Evolutionary conservation across 2,113 vertebrate genomes (phyloP).

Genomic region (Dromas ardeola): DNA sequence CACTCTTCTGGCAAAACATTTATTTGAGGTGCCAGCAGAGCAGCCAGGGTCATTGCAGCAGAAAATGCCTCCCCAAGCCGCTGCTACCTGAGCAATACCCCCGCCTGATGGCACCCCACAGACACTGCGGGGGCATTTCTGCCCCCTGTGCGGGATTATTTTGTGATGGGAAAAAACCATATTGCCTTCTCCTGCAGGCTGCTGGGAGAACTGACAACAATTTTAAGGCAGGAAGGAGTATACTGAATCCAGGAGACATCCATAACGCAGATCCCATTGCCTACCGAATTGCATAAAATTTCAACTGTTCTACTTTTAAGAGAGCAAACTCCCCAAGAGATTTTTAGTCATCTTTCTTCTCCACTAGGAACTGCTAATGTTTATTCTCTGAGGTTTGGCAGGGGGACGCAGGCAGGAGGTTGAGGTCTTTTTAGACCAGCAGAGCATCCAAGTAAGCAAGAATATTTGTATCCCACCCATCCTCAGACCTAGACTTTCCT

Average conservation of each 20-base stretch:
- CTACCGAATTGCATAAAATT: background rate
- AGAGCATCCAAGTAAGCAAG: background rate
- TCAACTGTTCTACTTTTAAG: background rate
- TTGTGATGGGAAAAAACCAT: background rate
- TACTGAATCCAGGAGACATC: background rate
- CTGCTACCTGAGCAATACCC: fast-evolving
- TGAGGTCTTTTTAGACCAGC: background rate
- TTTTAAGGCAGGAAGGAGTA: background rate
- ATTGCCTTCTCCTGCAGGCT: background rate
- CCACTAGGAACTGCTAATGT: background rate
- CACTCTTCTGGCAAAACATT: background rate
- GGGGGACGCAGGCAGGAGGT: background rate
- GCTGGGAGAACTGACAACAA: background rate
- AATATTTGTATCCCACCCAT: background rate
- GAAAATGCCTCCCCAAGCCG: background rate
- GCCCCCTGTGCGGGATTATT: background rate
- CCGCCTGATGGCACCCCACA: background rate
- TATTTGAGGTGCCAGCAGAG: background rate
- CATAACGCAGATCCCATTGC: fast-evolving
- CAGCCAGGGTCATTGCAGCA: background rate
- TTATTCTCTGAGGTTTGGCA: background rate
- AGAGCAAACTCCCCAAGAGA: background rate
- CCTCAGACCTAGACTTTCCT: background rate
- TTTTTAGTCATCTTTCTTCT: background rate
- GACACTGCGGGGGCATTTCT: background rate